Base-by-base conservation (phyloP, 2,888 invertebrate species). In the Ormia ochracea region DNA sequence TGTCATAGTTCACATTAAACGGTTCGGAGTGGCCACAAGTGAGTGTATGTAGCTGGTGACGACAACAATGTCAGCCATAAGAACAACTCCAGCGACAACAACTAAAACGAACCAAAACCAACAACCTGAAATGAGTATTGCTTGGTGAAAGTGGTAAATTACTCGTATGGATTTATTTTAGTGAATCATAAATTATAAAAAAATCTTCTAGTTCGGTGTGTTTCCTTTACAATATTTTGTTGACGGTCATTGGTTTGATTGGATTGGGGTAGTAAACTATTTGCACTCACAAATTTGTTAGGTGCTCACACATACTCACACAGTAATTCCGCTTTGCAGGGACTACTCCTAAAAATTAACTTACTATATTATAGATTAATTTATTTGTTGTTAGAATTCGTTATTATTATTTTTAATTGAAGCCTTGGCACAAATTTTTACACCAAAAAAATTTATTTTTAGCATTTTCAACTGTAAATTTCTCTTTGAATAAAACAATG, bases 401-500 rank as follows among this genome's bases (percentile, higher is more conserved):
- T 68, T 68, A 38, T 75, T 70, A 75, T 74, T 70, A 65, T 68
- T 69, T 73, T 77, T 59, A 81, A 65, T 78, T 78, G 36, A 74
- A 78, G 74, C 78, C 81, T 78, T 81, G 77, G 77, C 81, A 78
- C 78, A 81, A 69, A 81, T 78, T 78, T 78, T 69, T 65, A 33
- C 58, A 45, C 52, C 56, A 58, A 59, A 65, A 77, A 66, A 66
- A 52, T 54, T 65, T 78, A 81, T 81, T 81, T 81, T 74, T 81
- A 81, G 77, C 65, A 65, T 48, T 78, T 74, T 58, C 52, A 68
- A 59, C 52, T 75, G 75, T 75, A 75, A 70, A 70, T 65, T 36
- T 54, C 45, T 70, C 48, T 41, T 63, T 68, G 56, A 63, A 52
- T 41, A 70, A 63, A 45, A 59, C 17, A 59, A 59, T 70, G 38